Conservation (phyloP, 92 coral and sea anemone species). For the Chrysogorgia sp. region DNA sequence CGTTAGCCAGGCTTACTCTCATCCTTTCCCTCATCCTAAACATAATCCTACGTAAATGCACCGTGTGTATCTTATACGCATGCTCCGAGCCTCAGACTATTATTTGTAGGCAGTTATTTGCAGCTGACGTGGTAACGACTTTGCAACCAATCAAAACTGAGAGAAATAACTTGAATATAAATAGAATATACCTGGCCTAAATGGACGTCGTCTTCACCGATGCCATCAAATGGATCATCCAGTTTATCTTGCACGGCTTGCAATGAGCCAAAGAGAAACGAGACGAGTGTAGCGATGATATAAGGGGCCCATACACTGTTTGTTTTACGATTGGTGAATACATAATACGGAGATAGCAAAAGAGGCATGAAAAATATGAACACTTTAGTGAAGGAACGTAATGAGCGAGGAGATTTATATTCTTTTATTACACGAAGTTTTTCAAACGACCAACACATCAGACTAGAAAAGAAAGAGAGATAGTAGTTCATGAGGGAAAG, state of each 20-base stretch:
- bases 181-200: slow-evolving; percentile 79
- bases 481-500: not conserved
- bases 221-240: slow-evolving; percentile 98
- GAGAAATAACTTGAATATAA: not conserved
- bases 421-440: slow-evolving; percentile 93
- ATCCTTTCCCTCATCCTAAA: too few relatives aligned
- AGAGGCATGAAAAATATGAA: slow-evolving; percentile 96
- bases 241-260: slow-evolving; percentile 97
- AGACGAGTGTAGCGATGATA: slow-evolving; percentile 73
- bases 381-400: slow-evolving; percentile 95
- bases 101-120: too few relatives aligned
- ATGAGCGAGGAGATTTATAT: slow-evolving; percentile 95
- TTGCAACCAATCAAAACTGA: not conserved
- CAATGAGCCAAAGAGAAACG: slow-evolving; percentile 89
- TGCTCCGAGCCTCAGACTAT: not conserved
- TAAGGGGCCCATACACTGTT: slow-evolving; percentile 86
- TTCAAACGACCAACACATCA: slow-evolving; percentile 98
- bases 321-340: slow-evolving; percentile 74
- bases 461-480: slow-evolving; percentile 51
- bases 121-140: not conserved
- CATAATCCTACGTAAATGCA: too few relatives aligned
- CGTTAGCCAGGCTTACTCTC: too few relatives aligned
- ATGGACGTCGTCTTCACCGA: slow-evolving; percentile 93
- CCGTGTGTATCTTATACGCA: too few relatives aligned
- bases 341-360: slow-evolving; percentile 90